phyloP scores from a whole-genome alignment of 1,140 invertebrate genomes.

The Galleria mellonella region DNA sequence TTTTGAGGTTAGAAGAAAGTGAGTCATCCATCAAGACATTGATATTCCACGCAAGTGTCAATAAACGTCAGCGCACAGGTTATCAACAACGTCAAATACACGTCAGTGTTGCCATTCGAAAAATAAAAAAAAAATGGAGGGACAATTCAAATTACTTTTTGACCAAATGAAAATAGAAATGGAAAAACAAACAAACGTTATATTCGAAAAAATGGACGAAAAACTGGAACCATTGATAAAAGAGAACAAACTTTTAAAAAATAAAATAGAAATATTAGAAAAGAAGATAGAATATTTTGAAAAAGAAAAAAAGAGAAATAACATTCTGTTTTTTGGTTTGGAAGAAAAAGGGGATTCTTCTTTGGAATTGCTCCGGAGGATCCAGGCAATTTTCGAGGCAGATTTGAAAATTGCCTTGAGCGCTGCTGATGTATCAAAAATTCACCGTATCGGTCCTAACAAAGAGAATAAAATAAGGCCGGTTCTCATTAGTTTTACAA shows the following conservation, averaged over 20 bases:
- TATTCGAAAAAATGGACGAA: slow-evolving; percentile 23
- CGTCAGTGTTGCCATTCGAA: slow-evolving; percentile 8
- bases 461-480: slow-evolving; percentile 16
- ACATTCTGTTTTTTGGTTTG: slow-evolving; percentile 19
- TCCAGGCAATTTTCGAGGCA: too few relatives aligned
- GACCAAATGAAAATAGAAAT: slow-evolving; percentile 24
- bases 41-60: background rate
- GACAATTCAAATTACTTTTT: slow-evolving; percentile 20
- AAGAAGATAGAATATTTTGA: slow-evolving; percentile 15
- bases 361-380: slow-evolving; percentile 4
- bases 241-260: slow-evolving; percentile 19
- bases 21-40: background rate
- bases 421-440: slow-evolving; percentile 10
- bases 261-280: slow-evolving; percentile 19
- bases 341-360: slow-evolving; percentile 12
- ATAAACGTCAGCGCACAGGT: background rate
- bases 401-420: slow-evolving; percentile 12
- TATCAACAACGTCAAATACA: background rate
- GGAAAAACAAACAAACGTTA: slow-evolving; percentile 16
- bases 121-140: slow-evolving; percentile 14
- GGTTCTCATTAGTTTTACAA: slow-evolving; percentile 10
- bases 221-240: too few relatives aligned
- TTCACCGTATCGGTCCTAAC: slow-evolving; percentile 19
- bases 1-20: background rate
- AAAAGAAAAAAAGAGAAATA: slow-evolving; percentile 12